Evolutionary conservation across 2,113 vertebrate species (phyloP).

Genomic region (Melanerpes aurifrons): DNA sequence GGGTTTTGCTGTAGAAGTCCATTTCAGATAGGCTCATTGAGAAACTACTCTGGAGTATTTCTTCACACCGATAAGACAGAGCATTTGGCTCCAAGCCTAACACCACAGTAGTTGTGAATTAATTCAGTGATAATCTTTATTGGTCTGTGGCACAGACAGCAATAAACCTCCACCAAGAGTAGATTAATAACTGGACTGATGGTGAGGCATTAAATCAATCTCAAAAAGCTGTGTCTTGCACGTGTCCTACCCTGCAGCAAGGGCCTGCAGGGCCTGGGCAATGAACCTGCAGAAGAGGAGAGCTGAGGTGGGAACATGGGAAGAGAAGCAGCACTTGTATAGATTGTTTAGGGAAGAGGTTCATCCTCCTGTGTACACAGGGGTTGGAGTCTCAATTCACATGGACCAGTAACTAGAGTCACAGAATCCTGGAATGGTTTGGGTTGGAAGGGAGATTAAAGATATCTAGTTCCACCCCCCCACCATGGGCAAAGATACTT

Average conservation of each 20-base stretch:
- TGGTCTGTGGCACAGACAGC: background rate
- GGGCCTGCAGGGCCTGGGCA: background rate
- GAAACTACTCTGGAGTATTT: slow-evolving; percentile 40
- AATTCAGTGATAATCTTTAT: slow-evolving; percentile 62
- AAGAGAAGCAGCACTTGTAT: background rate
- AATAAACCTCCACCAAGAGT: background rate
- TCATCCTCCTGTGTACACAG: background rate
- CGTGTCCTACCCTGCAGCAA: background rate
- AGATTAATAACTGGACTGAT: slow-evolving; percentile 1
- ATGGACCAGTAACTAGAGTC: background rate
- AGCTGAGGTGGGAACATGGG: background rate
- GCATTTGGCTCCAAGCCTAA: slow-evolving; percentile 36
- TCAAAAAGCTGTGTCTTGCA: background rate
- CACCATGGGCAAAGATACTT: no score
- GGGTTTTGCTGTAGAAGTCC: background rate
- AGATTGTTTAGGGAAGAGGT: background rate
- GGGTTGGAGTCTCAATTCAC: background rate
- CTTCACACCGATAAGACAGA: slow-evolving; percentile 30
- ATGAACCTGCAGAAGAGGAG: background rate
- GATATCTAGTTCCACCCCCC: no score
- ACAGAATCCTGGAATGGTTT: no score
- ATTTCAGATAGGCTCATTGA: slow-evolving; percentile 25
- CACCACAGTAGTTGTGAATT: slow-evolving; percentile 23
- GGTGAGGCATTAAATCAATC: slow-evolving; percentile 22
- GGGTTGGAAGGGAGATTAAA: no score